Evolutionary conservation across 2,888 invertebrate genomes (phyloP).

Genomic region (Tenthredo mesomela): DNA sequence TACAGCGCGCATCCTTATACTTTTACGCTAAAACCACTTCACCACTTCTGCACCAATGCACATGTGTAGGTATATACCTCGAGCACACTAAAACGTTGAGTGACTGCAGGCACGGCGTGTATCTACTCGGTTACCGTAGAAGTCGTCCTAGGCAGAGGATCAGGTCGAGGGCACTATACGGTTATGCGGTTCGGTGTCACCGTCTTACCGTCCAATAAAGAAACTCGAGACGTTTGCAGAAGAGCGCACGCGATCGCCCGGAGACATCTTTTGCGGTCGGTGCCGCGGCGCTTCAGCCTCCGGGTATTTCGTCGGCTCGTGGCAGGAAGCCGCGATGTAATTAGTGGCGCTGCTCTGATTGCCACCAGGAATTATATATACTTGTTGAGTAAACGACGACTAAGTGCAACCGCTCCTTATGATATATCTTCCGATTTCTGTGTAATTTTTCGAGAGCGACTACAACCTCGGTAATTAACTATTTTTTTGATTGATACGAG

Average conservation of each 20-base stretch:
- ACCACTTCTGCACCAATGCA: neutral
- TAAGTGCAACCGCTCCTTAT: neutral
- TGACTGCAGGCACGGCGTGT: constrained; percentile 4
- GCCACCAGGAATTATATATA: constrained; percentile 41
- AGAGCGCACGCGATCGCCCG: constrained; percentile 57
- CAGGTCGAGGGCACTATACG: constrained; percentile 66
- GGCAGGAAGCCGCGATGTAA: constrained; percentile 63
- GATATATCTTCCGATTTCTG: constrained; percentile 6
- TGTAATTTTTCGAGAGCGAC: neutral
- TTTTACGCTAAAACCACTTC: neutral
- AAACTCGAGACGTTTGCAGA: constrained; percentile 49
- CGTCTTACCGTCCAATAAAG: constrained; percentile 54
- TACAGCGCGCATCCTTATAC: constrained; percentile 35
- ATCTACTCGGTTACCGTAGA: constrained; percentile 38
- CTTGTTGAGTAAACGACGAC: constrained; percentile 5
- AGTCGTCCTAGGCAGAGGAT: constrained; percentile 45
- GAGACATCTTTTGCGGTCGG: constrained; percentile 48
- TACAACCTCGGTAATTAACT: neutral
- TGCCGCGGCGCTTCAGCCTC: constrained; percentile 22
- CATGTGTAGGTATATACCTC: neutral
- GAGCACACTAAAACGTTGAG: constrained; percentile 17
- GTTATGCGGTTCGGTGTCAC: constrained; percentile 69
- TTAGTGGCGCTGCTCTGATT: constrained; percentile 61
- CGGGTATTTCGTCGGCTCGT: constrained; percentile 57
- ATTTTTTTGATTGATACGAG: neutral